A percentile compares a stretch with the other conserved stretches of the same genome.
phyloP scores from a whole-genome alignment of 2,797 vertebrate genomes.

The Catamblyrhynchus diadema region DNA sequence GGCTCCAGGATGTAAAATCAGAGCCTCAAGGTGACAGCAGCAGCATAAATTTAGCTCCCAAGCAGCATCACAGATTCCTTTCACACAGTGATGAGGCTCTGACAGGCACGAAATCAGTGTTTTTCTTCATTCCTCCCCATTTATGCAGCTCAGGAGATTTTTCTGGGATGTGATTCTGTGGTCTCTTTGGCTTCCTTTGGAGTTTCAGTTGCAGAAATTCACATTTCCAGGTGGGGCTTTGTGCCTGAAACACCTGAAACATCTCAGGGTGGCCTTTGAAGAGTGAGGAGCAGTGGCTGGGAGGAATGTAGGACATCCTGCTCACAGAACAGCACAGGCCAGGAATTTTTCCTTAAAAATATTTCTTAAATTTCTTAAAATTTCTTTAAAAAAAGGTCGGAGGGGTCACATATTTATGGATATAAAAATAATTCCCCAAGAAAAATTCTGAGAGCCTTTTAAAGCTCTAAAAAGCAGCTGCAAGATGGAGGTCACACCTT shows the following conservation, averaged over 20 bases:
- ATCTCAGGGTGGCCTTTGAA: background rate
- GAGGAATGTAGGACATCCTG: background rate
- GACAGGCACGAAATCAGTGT: conserved; percentile 12
- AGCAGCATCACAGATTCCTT: background rate
- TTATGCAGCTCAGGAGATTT: background rate
- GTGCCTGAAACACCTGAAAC: background rate
- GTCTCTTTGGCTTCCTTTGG: background rate
- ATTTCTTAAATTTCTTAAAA: too few relatives aligned
- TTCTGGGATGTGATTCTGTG: background rate
- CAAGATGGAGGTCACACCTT: background rate
- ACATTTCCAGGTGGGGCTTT: background rate
- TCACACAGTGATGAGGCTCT: background rate
- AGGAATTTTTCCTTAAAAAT: too few relatives aligned
- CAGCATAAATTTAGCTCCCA: background rate
- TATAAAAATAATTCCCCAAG: background rate
- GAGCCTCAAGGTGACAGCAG: background rate
- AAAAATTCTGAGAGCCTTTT: background rate
- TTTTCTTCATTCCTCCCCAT: background rate
- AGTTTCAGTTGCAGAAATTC: background rate
- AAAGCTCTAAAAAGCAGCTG: background rate
- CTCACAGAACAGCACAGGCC: background rate
- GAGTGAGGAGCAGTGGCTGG: background rate
- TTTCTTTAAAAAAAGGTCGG: too few relatives aligned
- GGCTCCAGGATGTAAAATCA: background rate
- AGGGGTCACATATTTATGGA: background rate